These are phyloP conservation scores for Villa cingulata DNA, from an alignment of 2,888 invertebrate species.

Conservation along the genomic window DNA sequence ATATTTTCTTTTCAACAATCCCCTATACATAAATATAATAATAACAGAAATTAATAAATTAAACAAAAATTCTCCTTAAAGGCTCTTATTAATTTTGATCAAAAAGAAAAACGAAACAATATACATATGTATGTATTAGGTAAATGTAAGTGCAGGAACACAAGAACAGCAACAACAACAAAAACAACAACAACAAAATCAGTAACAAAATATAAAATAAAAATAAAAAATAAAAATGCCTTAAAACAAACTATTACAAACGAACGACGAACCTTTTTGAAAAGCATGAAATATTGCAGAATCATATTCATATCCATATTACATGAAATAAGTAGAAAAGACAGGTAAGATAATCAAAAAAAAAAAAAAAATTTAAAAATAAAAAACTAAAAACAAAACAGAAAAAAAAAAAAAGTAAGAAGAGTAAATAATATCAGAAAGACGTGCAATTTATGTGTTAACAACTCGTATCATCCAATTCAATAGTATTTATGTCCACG, in stretches of 20 bases:
- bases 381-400: background rate
- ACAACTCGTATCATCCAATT: constrained; percentile 14
- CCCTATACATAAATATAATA: background rate
- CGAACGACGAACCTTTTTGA: background rate
- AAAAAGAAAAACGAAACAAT: no score
- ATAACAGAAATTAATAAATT: background rate
- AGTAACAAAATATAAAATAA: background rate
- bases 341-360: background rate
- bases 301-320: no score
- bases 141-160: no score
- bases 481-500: constrained; percentile 14
- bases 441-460: constrained; percentile 13
- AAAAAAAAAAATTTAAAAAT: background rate
- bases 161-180: no score
- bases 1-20: background rate
- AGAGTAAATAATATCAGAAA: background rate
- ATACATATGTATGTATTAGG: no score
- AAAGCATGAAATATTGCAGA: background rate
- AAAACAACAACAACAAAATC: background rate
- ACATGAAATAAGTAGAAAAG: no score
- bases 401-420: background rate
- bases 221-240: background rate
- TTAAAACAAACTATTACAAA: background rate
- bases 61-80: background rate
- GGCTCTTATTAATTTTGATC: background rate